Evolutionary conservation across 2,113 vertebrate genomes (phyloP), one percentile per base, ranked within the genome.

Genomic region (Halcyon senegalensis): DNA sequence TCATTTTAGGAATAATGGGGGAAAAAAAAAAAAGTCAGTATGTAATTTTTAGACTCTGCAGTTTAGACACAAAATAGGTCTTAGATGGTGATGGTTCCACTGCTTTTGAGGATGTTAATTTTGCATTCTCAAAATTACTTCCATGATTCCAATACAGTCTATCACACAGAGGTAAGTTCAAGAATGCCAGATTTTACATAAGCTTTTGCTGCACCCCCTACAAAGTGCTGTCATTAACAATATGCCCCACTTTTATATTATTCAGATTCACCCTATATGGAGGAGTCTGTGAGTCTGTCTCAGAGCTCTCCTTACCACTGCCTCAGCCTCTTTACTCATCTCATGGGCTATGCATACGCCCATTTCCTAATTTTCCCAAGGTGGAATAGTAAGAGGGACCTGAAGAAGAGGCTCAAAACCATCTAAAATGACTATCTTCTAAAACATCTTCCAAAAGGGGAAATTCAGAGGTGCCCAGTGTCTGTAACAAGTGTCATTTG

Each of bases 261-360:
- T 7, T 70, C 1, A 3, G 11, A 62, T 50, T 27, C 35, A 11
- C 5, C 11, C 2, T 2, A 19, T 23, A 12, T 39, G 23, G 16
- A 37, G 20, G 24, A n/a, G 8, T 19, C 21, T 59, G 4, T 16
- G 30, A 13, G 11, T 62, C 43, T 33, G 15, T 21, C 46, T 76
- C 37, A 50, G 25, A 67, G 27, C 5, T 14, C 58, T 83, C 37
- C 28, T 20, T 2, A 33, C 5, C 2, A 3, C 39, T 66, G 60
- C 51, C 25, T 58, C 66, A 51, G 39, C 21, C 20, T 51, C 59
- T 37, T 27, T 4, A 30, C 3, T 41, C 62, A 72, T 17, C 13
- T 50, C 5, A 8, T 9, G 9, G 25, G 31, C 44, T 46, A 23
- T 0, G 7, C 19, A 43, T 7, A 4, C 30, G 23, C 5, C 62